A percentile compares a stretch with the other conserved stretches of the same genome.
phyloP scores from a whole-genome alignment of 2,888 invertebrate genomes.

The Ectobius pallidus region DNA sequence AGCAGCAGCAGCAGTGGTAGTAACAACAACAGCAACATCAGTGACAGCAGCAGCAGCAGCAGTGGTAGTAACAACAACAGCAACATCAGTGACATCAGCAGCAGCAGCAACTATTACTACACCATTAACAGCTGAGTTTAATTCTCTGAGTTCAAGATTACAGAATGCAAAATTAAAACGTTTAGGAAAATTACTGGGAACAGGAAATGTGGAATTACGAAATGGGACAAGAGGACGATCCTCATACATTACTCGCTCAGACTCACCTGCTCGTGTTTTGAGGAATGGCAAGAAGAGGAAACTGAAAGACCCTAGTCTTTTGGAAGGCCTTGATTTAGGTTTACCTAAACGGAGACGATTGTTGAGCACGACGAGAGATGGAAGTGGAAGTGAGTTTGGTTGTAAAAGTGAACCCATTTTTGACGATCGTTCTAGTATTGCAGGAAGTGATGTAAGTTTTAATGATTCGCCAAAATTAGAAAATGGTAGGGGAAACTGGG shows the following conservation, averaged over 20 bases:
- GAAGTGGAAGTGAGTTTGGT: constrained; percentile 25
- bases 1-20: too few relatives aligned
- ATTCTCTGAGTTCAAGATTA: neutral
- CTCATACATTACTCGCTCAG: constrained; percentile 32
- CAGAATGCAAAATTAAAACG: constrained; percentile 4
- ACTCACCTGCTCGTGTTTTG: constrained; percentile 33
- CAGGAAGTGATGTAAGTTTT: constrained; percentile 36
- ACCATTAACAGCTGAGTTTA: too few relatives aligned
- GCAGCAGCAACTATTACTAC: too few relatives aligned
- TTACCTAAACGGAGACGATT: constrained; percentile 59
- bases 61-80: too few relatives aligned
- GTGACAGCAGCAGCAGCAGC: too few relatives aligned
- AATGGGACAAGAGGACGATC: constrained; percentile 23
- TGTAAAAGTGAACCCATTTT: constrained; percentile 14
- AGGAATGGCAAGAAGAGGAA: constrained; percentile 40
- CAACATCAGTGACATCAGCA: too few relatives aligned
- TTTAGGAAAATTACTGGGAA: neutral
- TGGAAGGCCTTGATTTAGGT: constrained; percentile 63
- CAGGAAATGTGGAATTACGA: constrained; percentile 1
- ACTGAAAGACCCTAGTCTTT: constrained; percentile 60
- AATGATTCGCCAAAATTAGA: constrained; percentile 7
- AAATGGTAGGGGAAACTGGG: constrained; percentile 18
- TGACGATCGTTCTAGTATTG: constrained; percentile 28
- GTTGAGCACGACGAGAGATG: constrained; percentile 47
- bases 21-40: too few relatives aligned